A percentile compares a stretch with the other conserved stretches of the same genome.
Conservation (phyloP, 2,888 invertebrate species). For the Coelogynopora nodosa region DNA sequence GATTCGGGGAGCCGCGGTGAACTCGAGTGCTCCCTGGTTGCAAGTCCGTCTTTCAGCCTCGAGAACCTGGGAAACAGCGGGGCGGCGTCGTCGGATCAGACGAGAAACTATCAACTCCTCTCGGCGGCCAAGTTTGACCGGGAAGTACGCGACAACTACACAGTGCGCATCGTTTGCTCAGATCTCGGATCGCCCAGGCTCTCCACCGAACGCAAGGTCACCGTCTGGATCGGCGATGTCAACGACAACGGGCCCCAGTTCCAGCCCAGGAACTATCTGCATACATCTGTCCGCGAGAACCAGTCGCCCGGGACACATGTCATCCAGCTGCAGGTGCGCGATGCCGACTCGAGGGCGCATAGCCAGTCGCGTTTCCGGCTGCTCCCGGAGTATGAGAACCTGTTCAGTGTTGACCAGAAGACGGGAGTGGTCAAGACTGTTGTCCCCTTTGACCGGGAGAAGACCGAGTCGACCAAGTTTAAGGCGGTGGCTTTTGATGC, state of each 20-base stretch:
- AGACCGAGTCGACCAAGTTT: neutral
- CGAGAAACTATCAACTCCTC: conserved; percentile 1
- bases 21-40: conserved; percentile 19
- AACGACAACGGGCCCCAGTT: conserved; percentile 37
- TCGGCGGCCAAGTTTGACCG: conserved; percentile 33
- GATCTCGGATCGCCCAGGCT: conserved; percentile 14
- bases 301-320: neutral
- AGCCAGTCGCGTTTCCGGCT: neutral
- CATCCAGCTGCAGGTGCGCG: neutral
- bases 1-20: conserved; percentile 33
- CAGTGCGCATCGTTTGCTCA: conserved; percentile 23
- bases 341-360: conserved; percentile 20
- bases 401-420: conserved; percentile 10
- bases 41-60: neutral
- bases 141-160: conserved; percentile 29
- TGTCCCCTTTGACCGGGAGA: conserved; percentile 26
- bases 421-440: conserved; percentile 25
- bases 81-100: neutral
- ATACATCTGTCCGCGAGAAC: neutral
- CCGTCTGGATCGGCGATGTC: conserved; percentile 26
- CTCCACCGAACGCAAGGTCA: neutral
- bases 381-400: neutral
- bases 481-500: conserved; percentile 34
- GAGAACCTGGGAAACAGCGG: conserved; percentile 8
- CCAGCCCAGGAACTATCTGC: neutral